Evolutionary conservation across 2,888 invertebrate genomes (phyloP), one percentile per base, ranked within the genome.

Genomic region (Tetheella fluctuosa): DNA sequence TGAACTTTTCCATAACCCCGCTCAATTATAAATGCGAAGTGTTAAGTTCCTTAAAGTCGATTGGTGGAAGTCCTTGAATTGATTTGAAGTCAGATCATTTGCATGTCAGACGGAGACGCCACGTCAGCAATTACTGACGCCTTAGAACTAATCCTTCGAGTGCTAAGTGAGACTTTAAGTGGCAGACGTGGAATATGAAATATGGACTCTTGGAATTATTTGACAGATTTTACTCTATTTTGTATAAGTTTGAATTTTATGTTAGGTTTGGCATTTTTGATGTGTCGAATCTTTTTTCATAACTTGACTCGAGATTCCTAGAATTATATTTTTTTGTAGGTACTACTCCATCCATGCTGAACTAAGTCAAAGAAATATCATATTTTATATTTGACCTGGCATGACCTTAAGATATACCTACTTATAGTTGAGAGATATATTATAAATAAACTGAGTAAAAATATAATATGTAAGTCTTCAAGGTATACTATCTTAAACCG

Each of bases 71-170:
- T 70, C 68, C 77, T 80, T 79, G 81, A 83, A 83, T 79, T 79
- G 82, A 83, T 79, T 82, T 68, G 62, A 52, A 59, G 54, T 53
- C 62, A 64, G 69, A 70, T 77, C 73, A 89, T 90, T 90, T 88
- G 89, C 89, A 90, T 90, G 71, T 72, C 71, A 89, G 88, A 86
- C 85, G 88, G 62, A 52, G 70, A 69, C 73, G 81, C 79, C 66
- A 69, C 81, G 76, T 85, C 84, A 81, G 86, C 87, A 82, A 84
- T 84, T 81, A 85, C 80, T 74, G 77, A 74, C 74, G 77, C 80
- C 84, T 85, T 78, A 69, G 72, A 81, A 87, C 86, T 87, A 86
- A 88, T 89, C 85, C 82, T 78, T 77, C 79, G 77, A 86, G 85
- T 79, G 76, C 76, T 76, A 67, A 77, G 76, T 73, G 73, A 74